phyloP scores from a whole-genome alignment of 2,113 vertebrate species.

The Podocnemis expansa region DNA sequence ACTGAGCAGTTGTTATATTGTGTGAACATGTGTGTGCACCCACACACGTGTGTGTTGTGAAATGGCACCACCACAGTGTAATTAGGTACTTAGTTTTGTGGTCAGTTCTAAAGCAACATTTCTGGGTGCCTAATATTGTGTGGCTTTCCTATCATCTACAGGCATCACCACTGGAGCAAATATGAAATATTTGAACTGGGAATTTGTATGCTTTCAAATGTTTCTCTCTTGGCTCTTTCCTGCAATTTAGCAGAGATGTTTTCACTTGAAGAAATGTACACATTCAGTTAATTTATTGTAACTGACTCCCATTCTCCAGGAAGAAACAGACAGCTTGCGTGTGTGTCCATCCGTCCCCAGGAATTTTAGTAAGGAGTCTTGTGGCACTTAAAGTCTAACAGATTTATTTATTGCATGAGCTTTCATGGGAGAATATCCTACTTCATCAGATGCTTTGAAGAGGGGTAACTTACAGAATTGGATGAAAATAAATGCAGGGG shows the following conservation, averaged over 20 bases:
- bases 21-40: background rate
- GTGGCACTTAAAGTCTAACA: no score
- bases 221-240: constrained; percentile 25
- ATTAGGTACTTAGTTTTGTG: background rate
- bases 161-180: background rate
- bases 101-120: background rate
- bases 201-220: background rate
- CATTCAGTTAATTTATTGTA: constrained; percentile 57
- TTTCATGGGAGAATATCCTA: no score
- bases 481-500: no score
- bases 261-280: constrained; percentile 37
- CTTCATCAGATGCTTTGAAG: no score
- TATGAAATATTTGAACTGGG: background rate
- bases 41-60: background rate
- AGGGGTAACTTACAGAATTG: no score
- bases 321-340: constrained; percentile 13
- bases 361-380: no score
- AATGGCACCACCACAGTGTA: background rate
- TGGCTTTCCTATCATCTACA: background rate
- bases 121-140: background rate
- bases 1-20: background rate
- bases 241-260: background rate
- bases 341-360: no score
- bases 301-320: constrained; percentile 17
- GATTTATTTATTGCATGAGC: no score